Base-by-base conservation (phyloP, 2,888 invertebrate species). In the Automeris io region DNA sequence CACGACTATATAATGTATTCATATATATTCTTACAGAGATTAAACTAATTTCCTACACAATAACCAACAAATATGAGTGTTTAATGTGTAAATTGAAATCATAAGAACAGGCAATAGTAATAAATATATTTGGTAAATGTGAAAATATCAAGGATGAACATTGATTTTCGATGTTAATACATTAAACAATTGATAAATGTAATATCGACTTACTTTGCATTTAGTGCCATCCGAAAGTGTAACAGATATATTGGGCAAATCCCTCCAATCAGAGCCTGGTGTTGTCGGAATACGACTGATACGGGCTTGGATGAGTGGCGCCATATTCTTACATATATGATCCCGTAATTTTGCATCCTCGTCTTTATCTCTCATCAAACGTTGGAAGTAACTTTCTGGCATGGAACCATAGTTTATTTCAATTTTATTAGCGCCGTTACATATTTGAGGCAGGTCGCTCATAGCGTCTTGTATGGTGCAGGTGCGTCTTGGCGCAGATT, bases 251-350 rank as follows among this genome's bases (percentile, higher is more conserved):
- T 96, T 96, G 1, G 96, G 95, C 16, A 96, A 79, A 70, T 95
- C 95, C 29, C 95, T 86, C 96, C 96, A 96, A 69, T 96, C 95
- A 0, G 94, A 91, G 1, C 94, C 95, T 0, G 91, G 89, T 2
- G 87, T 83, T 1, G 90, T 89, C 0, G 95, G 95, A 40, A 96
- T 91, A 45, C 93, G 88, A 13, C 88, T 78, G 61, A 96, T 94
- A 39, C 95, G 88, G 0, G 93, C 93, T 68, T 91, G 92, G 1
- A 95, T 92, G 21, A 95, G 70, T 0, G 93, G 89, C 22, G 92
- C 91, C 93, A 95, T 93, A 57, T 94, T 93, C 66, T 95, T 95
- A 64, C 94, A 95, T 43, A 95, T 89, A 57, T 96, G 95, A 67
- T 95, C 95, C 5, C 89, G 75, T 22, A 93, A 64, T 41, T 89